A percentile compares a stretch with the other conserved stretches of the same genome.
phyloP scores from a whole-genome alignment of 2,888 invertebrate genomes.

The Perizoma affinitatum region DNA sequence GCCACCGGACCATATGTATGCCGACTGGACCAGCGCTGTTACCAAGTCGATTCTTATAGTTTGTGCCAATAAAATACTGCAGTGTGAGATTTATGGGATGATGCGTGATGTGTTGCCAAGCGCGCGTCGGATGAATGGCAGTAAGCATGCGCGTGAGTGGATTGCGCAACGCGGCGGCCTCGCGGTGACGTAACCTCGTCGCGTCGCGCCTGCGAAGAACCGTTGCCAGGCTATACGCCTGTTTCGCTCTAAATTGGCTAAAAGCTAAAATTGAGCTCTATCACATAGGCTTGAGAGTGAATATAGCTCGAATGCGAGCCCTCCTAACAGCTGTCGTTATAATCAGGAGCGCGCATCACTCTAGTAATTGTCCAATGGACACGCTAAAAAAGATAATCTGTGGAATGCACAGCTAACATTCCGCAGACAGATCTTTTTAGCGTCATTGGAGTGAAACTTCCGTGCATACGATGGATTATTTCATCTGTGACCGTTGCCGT shows the following conservation, averaged over 20 bases:
- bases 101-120: slow-evolving; percentile 60
- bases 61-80: slow-evolving; percentile 29
- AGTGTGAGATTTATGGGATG: slow-evolving; percentile 30
- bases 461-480: not conserved
- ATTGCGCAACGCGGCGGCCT: slow-evolving; percentile 56
- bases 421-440: not conserved
- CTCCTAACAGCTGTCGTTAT: too few relatives aligned
- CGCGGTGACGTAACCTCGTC: slow-evolving; percentile 67
- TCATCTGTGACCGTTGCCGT: slow-evolving; percentile 30
- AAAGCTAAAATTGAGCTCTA: slow-evolving; percentile 7
- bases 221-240: slow-evolving; percentile 43
- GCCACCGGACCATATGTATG: slow-evolving; percentile 31
- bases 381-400: too few relatives aligned
- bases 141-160: slow-evolving; percentile 72
- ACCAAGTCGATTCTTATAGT: slow-evolving; percentile 14
- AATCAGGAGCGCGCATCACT: too few relatives aligned
- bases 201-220: slow-evolving; percentile 56
- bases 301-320: not conserved
- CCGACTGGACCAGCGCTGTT: slow-evolving; percentile 14
- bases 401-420: too few relatives aligned
- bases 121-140: slow-evolving; percentile 74
- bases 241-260: slow-evolving; percentile 13
- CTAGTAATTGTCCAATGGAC: too few relatives aligned
- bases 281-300: slow-evolving; percentile 5
- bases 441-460: slow-evolving; percentile 1